Evolutionary conservation across 2,113 vertebrate genomes (phyloP).

Genomic region (Channa argus): DNA sequence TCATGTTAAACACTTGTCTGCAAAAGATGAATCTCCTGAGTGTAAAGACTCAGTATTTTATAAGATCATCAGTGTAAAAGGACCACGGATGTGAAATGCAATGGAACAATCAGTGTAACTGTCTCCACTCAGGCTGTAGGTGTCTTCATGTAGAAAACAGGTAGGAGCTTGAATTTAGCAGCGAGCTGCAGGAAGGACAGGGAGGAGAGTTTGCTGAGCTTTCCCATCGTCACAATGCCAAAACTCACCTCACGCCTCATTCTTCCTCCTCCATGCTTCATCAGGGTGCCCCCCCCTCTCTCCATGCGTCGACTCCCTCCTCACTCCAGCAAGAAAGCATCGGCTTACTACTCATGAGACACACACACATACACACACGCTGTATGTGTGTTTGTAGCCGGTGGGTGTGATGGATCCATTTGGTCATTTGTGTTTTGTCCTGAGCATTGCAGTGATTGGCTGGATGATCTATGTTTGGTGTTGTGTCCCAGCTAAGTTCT

Average conservation of each 20-base stretch:
- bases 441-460: too few species aligned
- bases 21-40: too few species aligned
- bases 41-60: too few species aligned
- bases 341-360: constrained; percentile 77
- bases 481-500: constrained; percentile 3
- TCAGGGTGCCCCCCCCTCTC: constrained; percentile 80
- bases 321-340: constrained; percentile 75
- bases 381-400: constrained; percentile 63
- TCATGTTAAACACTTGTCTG: too few species aligned
- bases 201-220: constrained; percentile 13
- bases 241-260: constrained; percentile 67
- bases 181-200: not conserved
- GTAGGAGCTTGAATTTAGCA: not conserved
- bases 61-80: too few species aligned
- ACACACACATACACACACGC: constrained; percentile 33
- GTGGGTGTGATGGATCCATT: constrained; percentile 71
- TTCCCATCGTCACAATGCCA: constrained; percentile 34
- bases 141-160: too few species aligned
- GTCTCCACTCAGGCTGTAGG: too few species aligned
- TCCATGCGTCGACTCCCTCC: constrained; percentile 65
- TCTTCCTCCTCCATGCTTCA: constrained; percentile 74
- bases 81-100: too few species aligned
- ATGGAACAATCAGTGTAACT: too few species aligned
- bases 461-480: constrained; percentile 34
- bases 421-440: not conserved